Percentiles rank a stretch among this genome's conserved stretches.
Conservation (phyloP, 2,797 vertebrate species). For the Limosa lapponica region DNA sequence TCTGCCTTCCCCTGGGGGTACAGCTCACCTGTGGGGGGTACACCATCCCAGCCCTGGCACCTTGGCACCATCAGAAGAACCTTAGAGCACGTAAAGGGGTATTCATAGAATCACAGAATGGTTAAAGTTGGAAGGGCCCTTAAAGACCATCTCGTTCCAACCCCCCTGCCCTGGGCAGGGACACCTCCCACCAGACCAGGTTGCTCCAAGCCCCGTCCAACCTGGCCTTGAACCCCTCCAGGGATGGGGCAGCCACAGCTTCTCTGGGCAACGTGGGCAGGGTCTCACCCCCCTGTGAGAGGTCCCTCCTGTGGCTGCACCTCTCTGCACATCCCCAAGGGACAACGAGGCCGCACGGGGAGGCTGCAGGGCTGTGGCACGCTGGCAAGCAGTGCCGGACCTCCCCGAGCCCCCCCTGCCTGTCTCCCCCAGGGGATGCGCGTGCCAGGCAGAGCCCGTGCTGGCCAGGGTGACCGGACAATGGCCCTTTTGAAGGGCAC, state of each 20-base stretch:
- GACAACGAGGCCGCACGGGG: neutral
- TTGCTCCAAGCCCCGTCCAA: neutral
- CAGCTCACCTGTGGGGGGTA: fast-evolving
- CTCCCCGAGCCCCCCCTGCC: fast-evolving
- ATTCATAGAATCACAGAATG: neutral
- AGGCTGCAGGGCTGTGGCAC: neutral
- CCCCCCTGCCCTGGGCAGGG: neutral
- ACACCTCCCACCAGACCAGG: neutral
- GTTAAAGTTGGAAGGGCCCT: neutral
- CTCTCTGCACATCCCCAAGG: fast-evolving
- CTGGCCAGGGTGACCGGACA: neutral
- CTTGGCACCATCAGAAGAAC: neutral
- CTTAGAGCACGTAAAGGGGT: neutral
- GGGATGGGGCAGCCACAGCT: neutral
- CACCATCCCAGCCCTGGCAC: neutral
- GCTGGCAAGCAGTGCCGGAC: fast-evolving
- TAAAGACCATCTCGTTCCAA: neutral
- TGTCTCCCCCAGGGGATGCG: neutral
- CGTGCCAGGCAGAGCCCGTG: conserved; percentile 4
- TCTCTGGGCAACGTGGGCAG: neutral
- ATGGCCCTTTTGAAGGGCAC: conserved; percentile 13
- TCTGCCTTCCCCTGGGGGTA: neutral
- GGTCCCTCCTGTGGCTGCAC: neutral
- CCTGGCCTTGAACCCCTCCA: neutral
- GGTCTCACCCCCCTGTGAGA: neutral